A percentile compares a stretch with the other conserved stretches of the same genome.
These are phyloP conservation scores for Dipodomys spectabilis DNA, from an alignment of 2,113 vertebrate species.

Conservation along the genomic window DNA sequence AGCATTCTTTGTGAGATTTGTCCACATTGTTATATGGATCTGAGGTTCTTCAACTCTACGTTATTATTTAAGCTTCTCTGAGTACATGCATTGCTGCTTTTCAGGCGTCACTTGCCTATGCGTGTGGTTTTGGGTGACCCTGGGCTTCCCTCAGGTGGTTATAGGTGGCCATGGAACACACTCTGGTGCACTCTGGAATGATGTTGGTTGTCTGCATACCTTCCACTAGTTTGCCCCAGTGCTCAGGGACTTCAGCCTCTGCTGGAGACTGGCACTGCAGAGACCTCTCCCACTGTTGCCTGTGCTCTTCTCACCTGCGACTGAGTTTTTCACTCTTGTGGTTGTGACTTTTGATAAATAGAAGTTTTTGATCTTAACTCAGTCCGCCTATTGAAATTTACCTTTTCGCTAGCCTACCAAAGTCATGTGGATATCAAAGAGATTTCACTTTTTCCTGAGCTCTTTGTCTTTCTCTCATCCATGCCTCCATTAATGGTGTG, in stretches of 20 bases:
- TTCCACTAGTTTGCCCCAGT: background rate
- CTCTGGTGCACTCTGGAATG: too few relatives aligned
- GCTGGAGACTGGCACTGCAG: too few relatives aligned
- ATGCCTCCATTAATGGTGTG: background rate
- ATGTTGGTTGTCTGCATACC: too few relatives aligned
- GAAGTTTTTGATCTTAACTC: background rate
- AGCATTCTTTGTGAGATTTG: background rate
- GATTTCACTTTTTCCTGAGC: background rate
- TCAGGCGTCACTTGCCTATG: background rate
- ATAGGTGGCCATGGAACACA: background rate
- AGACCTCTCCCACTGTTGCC: too few relatives aligned
- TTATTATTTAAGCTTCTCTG: background rate
- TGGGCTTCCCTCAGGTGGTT: background rate
- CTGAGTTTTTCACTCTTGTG: background rate
- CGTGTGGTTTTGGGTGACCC: background rate
- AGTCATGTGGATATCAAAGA: conserved; percentile 32
- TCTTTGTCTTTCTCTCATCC: background rate
- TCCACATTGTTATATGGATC: background rate
- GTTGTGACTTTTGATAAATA: background rate
- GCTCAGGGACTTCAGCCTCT: background rate
- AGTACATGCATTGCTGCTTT: background rate
- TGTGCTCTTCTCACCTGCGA: background rate
- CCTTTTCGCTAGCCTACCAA: background rate
- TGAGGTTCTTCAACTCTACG: background rate
- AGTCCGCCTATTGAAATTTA: background rate